Conservation (phyloP, 2,113 vertebrate genomes). For the Mola mola region DNA sequence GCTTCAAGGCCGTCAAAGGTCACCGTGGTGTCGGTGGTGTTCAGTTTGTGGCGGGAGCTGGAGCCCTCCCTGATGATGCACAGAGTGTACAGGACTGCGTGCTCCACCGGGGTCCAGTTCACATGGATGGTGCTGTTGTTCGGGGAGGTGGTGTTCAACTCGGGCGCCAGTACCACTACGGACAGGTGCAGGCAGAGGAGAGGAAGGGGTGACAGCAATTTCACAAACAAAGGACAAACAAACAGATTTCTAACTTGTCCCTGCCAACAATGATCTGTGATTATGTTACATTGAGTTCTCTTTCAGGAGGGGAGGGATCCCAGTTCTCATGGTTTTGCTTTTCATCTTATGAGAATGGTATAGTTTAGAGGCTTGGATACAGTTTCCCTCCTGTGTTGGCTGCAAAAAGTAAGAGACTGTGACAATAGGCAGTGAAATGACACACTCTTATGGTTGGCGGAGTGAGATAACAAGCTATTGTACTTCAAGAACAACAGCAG, state of each 20-base stretch:
- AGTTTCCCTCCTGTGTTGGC: slow-evolving; percentile 59
- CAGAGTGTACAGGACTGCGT: slow-evolving; percentile 85
- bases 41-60: slow-evolving; percentile 80
- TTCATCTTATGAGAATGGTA: slow-evolving; percentile 64
- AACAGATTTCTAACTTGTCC: not conserved
- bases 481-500: slow-evolving; percentile 44
- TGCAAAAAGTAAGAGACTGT: slow-evolving; percentile 23
- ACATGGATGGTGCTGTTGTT: slow-evolving; percentile 81
- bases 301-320: slow-evolving; percentile 62
- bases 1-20: slow-evolving; percentile 83
- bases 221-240: not conserved
- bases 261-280: slow-evolving; percentile 9
- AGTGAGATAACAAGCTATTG: slow-evolving; percentile 65
- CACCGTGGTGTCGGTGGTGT: slow-evolving; percentile 82
- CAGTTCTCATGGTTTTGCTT: slow-evolving; percentile 82
- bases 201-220: not conserved
- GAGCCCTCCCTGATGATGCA: slow-evolving; percentile 84
- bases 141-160: slow-evolving; percentile 80
- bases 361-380: slow-evolving; percentile 47
- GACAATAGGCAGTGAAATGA: slow-evolving; percentile 69
- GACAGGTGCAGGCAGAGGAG: slow-evolving; percentile 4
- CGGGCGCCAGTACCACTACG: slow-evolving; percentile 85
- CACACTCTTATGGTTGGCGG: slow-evolving; percentile 39
- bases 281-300: slow-evolving; percentile 66
- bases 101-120: slow-evolving; percentile 83